Base-by-base conservation (phyloP, 2,113 vertebrate species). In the Symphodus melops region DNA sequence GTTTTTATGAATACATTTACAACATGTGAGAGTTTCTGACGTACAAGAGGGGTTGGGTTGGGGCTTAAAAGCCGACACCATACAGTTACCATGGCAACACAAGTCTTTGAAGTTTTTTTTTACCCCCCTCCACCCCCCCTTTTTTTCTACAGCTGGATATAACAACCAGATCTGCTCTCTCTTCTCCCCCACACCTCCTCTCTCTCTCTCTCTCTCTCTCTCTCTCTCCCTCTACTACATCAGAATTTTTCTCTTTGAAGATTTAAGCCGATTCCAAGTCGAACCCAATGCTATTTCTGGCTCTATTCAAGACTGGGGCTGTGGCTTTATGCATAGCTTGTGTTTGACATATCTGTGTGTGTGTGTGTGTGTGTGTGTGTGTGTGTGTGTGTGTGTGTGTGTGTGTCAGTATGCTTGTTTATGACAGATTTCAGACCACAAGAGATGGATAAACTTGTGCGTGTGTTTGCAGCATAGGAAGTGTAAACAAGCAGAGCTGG, bases 221-320 rank as follows among this genome's bases (percentile, higher is more conserved):
- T 64, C 69, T 75, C 84, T 39, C 79, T 88, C 73, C 79, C 80
- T 88, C 86, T 90, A 82, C 87, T 81, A 81, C 89, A 92, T 93
- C 89, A 91, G 84, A 87, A 79, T 61, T 56, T 69, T 75, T 80
- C 79, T 90, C 93, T 94, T 95, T 94, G 91, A 93, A 94, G 94
- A 87, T 90, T 79, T 94, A 93, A 93, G 92, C 92, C 78, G 91
- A 93, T 93, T 93, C 91, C 89, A 91, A 91, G 90, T 88, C 88
- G 89, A 91, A 94, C 84, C 87, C 83, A 84, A 64, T 66, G 84
- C 92, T 94, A 92, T 94, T 92, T 93, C 88, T 84, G 91, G 84
- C 87, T 88, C 83, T 61, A 83, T 90, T 92, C 82, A 91, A 73
- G 46, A 87, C 79, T 67, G 72, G 78, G 74, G 85, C 86, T 77